These are phyloP conservation scores for Pandemis heparana DNA, from an alignment of 2,888 invertebrate species.

Conservation along the genomic window DNA sequence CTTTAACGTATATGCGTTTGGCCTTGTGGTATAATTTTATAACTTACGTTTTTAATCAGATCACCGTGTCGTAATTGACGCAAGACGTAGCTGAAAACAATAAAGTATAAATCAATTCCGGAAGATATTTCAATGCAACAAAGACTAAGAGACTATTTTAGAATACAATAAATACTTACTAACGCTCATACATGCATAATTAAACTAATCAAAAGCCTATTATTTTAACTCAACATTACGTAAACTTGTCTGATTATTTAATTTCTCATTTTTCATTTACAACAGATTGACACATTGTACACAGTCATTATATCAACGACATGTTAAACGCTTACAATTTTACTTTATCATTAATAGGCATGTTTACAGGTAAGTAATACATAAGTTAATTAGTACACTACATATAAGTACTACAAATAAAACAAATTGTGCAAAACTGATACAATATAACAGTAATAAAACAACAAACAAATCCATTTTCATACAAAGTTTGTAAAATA, in stretches of 20 bases:
- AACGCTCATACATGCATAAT: not conserved
- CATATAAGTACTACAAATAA: conserved; percentile 36
- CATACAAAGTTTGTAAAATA: not conserved
- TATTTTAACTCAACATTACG: not conserved
- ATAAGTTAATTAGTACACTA: not conserved
- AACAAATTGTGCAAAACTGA: conserved; percentile 18
- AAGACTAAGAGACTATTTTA: not conserved
- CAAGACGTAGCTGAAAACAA: conserved; percentile 89
- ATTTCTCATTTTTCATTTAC: not conserved
- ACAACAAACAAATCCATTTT: not conserved
- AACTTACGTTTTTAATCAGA: conserved; percentile 89
- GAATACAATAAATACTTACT: not conserved
- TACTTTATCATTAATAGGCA: not conserved
- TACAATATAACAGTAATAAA: not conserved
- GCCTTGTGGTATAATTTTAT: too few species aligned
- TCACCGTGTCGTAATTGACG: conserved; percentile 89
- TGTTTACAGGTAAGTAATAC: too few species aligned
- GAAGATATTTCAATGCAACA: not conserved
- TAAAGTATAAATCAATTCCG: not conserved
- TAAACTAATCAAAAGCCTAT: not conserved
- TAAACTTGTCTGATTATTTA: not conserved
- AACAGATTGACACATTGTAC: not conserved
- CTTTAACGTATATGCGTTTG: too few species aligned
- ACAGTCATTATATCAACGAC: not conserved
- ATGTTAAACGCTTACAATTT: not conserved